These are phyloP conservation scores for Apodemia mormo DNA, from an alignment of 2,888 invertebrate species.

Conservation along the genomic window DNA sequence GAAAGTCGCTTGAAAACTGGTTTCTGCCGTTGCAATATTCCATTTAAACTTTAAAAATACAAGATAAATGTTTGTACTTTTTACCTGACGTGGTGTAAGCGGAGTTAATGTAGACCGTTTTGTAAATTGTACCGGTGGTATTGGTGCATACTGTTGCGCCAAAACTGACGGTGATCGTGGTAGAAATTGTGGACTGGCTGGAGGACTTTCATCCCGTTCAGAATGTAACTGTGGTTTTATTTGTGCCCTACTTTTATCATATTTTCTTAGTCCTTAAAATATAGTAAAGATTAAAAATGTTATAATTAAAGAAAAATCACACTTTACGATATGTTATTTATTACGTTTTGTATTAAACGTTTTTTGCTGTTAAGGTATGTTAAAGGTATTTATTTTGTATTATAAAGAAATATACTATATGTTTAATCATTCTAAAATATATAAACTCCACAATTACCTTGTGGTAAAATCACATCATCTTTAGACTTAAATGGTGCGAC, in stretches of 20 bases:
- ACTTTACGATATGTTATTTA: too few species aligned
- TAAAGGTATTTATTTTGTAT: too few species aligned
- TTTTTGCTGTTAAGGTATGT: too few species aligned
- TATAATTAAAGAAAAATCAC: too few species aligned
- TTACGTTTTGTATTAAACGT: too few species aligned
- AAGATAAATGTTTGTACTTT: too few species aligned
- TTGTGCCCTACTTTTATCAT: not conserved
- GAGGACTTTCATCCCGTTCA: conserved; percentile 66
- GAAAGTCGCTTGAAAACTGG: too few species aligned
- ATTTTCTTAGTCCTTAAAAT: not conserved
- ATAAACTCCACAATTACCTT: not conserved
- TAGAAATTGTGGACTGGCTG: conserved; percentile 61
- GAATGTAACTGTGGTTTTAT: conserved; percentile 39
- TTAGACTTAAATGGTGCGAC: conserved; percentile 31
- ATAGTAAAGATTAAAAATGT: too few species aligned
- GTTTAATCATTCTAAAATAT: too few species aligned
- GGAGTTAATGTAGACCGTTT: conserved; percentile 46
- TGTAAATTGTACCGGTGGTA: conserved; percentile 63
- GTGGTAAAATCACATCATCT: conserved; percentile 36
- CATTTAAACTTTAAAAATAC: too few species aligned
- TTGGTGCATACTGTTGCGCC: conserved; percentile 62
- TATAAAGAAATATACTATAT: too few species aligned
- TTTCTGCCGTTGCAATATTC: too few species aligned
- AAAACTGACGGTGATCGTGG: conserved; percentile 45
- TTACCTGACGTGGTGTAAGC: conserved; percentile 47